Conservation (phyloP, 2,888 invertebrate genomes). For the Agelastica alni region DNA sequence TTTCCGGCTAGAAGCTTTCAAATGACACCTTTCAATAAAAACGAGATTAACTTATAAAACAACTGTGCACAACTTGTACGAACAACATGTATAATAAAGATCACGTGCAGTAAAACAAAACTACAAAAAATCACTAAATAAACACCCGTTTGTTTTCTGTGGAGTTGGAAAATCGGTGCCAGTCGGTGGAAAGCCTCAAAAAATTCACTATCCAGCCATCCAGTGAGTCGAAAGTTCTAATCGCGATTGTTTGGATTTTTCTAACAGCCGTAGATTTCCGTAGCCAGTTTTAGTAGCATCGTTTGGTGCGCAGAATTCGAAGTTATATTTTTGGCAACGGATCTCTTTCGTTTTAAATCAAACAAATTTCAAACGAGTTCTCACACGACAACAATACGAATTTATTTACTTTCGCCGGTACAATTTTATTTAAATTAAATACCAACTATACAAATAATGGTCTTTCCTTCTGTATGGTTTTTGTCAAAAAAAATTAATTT, state of each 20-base stretch:
- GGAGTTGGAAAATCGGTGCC: conserved; percentile 42
- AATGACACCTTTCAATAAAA: background rate
- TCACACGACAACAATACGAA: too few relatives aligned
- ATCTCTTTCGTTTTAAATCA: background rate
- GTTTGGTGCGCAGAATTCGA: conserved; percentile 8
- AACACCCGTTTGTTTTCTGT: conserved; percentile 13
- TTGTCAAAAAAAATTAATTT: too few relatives aligned
- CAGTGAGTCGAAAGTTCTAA: conserved; percentile 50
- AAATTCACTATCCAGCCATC: conserved; percentile 59
- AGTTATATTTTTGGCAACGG: conserved; percentile 6
- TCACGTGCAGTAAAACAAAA: conserved; percentile 22
- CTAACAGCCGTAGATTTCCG: conserved; percentile 33
- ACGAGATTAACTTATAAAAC: background rate
- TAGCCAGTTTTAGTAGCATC: background rate
- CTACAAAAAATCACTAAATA: conserved; percentile 18
- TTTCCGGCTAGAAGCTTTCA: conserved; percentile 1
- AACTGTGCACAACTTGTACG: too few relatives aligned
- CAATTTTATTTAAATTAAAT: too few relatives aligned
- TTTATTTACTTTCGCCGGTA: too few relatives aligned
- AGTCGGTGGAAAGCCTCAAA: conserved; percentile 46
- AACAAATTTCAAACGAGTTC: too few relatives aligned
- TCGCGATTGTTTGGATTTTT: conserved; percentile 34
- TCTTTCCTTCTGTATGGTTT: too few relatives aligned
- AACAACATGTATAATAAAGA: too few relatives aligned
- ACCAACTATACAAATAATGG: too few relatives aligned